Evolutionary conservation across 2,888 invertebrate species (phyloP), one percentile per base, ranked within the genome.

Genomic region (Galeopsomyia nigrocyanea): DNA sequence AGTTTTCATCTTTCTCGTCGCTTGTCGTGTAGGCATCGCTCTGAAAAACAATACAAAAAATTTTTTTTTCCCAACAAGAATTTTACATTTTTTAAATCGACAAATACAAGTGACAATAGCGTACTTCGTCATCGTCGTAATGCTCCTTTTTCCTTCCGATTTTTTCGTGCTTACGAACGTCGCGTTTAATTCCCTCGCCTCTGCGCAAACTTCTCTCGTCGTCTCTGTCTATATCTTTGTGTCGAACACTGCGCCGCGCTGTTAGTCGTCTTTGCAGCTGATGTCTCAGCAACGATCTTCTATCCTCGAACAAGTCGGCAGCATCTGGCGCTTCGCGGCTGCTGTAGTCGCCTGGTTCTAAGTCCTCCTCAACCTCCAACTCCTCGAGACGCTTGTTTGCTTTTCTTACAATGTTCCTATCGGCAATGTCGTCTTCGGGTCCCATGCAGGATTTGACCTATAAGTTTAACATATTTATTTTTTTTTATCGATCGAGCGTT

Each of bases 361-460:
- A 49, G 49, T 77, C 73, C 21, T 77, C 77, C 9, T 77, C 76
- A 9, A 49, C 62, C 14, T 76, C 79, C 1, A 68, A 13, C 0
- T 74, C 77, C n/a, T 77, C 76, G 7, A 78, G 57, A 49, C 75
- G 78, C 57, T 77, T 80, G 16, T 77, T 62, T 13, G 75, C 56
- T 74, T 73, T 79, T 63, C 73, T 78, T 64, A 76, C 55, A 1
- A 71, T 16, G 65, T 73, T 77, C 55, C 77, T 79, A 0, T 80
- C 76, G 0, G 49, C 57, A 3, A 21, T 56, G 16, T 77, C 78
- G 7, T 77, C 77, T 3, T 78, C 80, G 19, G 71, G 68, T 26
- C 68, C 75, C 74, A 79, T 77, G 67, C 84, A 84, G 0, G 80
- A 67, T 75, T 80, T 81, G 10, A 82, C 70, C 84, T 84, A 62